Percentiles rank a stretch among this genome's conserved stretches.
phyloP scores from a whole-genome alignment of 2,797 vertebrate genomes.

The Pipistrellus pipistrellus region DNA sequence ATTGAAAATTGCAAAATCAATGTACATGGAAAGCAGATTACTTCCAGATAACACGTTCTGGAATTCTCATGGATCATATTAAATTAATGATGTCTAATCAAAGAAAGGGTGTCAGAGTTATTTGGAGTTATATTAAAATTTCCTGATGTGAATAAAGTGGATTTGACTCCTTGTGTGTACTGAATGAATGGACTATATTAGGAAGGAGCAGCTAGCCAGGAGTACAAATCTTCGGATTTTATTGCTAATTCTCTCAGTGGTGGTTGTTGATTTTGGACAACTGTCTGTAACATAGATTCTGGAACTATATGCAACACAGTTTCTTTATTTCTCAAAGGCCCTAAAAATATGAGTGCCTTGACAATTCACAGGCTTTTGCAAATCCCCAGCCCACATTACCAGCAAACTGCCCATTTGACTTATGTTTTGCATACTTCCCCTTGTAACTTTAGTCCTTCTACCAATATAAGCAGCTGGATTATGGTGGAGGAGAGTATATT shows the following conservation, averaged over 20 bases:
- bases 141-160: background rate
- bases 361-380: background rate
- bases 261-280: background rate
- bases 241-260: background rate
- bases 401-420: too few relatives aligned
- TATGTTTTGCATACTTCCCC: too few relatives aligned
- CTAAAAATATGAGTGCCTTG: background rate
- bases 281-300: background rate
- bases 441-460: too few relatives aligned
- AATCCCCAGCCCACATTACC: too few relatives aligned
- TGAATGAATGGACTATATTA: background rate
- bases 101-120: background rate
- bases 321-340: background rate
- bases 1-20: constrained; percentile 67
- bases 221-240: background rate
- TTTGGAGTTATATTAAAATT: constrained; percentile 45
- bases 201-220: background rate
- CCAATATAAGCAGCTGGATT: too few relatives aligned
- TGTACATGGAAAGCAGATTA: constrained; percentile 51
- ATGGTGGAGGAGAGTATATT: too few relatives aligned
- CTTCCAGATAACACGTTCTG: constrained; percentile 55
- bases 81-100: constrained; percentile 63
- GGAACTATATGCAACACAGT: background rate
- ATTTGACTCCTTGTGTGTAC: background rate
- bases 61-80: constrained; percentile 55